These are phyloP conservation scores for Romanogobio albipinnatus DNA, from an alignment of 2,113 vertebrate genomes.

Conservation along the genomic window DNA sequence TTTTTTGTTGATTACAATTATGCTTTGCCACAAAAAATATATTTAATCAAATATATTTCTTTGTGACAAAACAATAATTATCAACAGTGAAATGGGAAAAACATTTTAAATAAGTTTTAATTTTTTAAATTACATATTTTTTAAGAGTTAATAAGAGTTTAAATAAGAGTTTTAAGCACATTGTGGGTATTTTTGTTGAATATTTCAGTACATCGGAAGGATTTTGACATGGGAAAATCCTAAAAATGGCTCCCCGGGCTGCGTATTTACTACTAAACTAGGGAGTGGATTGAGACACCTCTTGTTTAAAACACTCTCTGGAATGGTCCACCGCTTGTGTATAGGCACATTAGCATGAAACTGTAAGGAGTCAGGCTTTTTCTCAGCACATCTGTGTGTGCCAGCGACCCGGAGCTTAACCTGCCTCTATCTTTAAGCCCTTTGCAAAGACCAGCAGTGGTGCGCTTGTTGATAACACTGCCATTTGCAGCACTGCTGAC, in stretches of 20 bases:
- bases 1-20: too few species aligned
- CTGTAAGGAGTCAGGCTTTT: neutral
- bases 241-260: neutral
- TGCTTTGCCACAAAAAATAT: too few species aligned
- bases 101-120: too few species aligned
- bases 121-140: too few species aligned
- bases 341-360: neutral
- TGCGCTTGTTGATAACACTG: slow-evolving; percentile 43
- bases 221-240: neutral
- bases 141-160: too few species aligned
- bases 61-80: too few species aligned
- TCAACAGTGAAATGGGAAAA: too few species aligned
- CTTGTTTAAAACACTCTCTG: neutral
- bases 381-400: slow-evolving; percentile 21
- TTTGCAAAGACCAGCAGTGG: slow-evolving; percentile 28
- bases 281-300: neutral
- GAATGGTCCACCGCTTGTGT: neutral
- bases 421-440: slow-evolving; percentile 29
- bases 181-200: too few species aligned
- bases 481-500: slow-evolving; percentile 40
- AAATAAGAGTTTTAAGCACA: too few species aligned
- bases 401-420: slow-evolving; percentile 9
- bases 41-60: too few species aligned
- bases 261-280: neutral
- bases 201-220: neutral